Evolutionary conservation across 2,888 invertebrate genomes (phyloP), one percentile per base, ranked within the genome.

Genomic region (Brachyptera risi): DNA sequence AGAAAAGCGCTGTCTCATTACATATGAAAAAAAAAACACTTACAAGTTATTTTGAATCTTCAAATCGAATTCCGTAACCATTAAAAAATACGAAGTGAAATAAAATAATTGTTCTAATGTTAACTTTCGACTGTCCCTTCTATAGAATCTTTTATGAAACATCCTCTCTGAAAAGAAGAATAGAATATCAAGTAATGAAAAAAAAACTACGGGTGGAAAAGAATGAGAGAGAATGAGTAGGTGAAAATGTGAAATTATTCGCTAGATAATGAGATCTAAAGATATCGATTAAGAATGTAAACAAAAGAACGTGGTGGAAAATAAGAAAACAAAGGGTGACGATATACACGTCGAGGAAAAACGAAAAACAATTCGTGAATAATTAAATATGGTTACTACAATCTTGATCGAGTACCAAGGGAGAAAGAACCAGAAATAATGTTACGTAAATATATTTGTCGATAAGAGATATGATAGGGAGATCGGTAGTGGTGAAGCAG

Each of bases 61-160:
- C 21, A 35, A 51, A 31, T 51, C 35, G 23, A 37, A 54, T 54
- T 54, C 54, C 35, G 13, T 37, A 54, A 54, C 54, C 54, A 54
- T 54, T 54, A 54, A 54, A 54, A 54, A 54, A 37, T 37, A 37
- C 54, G 37, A 37, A 54, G 54, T 54, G 54, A 54, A 54, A 54
- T 54, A 37, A n/a, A 54, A 54, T 54, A 54, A 54, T 54, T 54
- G 54, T 54, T 54, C 54, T 54, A 54, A 54, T 54, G 23, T 37
- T 35, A 51, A 51, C 31, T 51, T 51, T 31, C 37, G 54, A 54
- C 54, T 37, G 37, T 54, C 15, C 3, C 51, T 21, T 24, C 11
- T 40, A 17, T 37, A 37, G 37, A 54, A 54, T 54, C 37, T 35
- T 54, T 54, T 47, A 47, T 47, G 19, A 42, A 9, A 51, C 27